Base-by-base conservation (phyloP, 2,797 vertebrate species). In the Onychomys torridus region DNA sequence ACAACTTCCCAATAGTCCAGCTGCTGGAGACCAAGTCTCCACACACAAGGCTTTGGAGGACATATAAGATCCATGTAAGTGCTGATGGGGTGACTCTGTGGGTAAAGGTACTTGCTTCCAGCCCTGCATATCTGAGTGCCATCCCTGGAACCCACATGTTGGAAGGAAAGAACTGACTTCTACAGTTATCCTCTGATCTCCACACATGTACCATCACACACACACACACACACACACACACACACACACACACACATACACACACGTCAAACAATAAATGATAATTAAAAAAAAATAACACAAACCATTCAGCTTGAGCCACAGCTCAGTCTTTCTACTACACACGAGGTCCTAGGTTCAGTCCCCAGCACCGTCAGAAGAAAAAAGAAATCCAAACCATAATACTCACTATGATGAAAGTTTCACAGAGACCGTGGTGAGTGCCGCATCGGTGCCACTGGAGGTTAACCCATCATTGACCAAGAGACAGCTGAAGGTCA, bases 401-500 rank as follows among this genome's bases (percentile, higher is more conserved):
- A 43, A 21, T 40, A n/a, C 2, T 67, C 61, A 79, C n/a, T 37
- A n/a, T 21, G 6, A 0, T 65, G 55, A 71, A 1, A 65, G 57
- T 19, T 14, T 25, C 40, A 52, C 13, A 49, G 77, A 34, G 40
- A 40, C 34, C 23, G 2, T 4, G 8, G 2, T 0, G 0, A 88
- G 63, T 34, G 43, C 29, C 59, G 4, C 23, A 11, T 17, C 17
- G 32, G 6, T 0, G 0, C 25, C 13, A 0, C 0, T 5, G 27
- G 19, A 29, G 16, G 59, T 0, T 13, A 63, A 25, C 17, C n/a
- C 40, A 52, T 52, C 10, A 8, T 46, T 9, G 5, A 27, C 2
- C 0, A 4, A 73, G 86, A 83, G n/a, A 67, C 40, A 52, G 34
- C 1, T 14, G 2, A 37, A 79, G 23, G 59, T 7, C 81, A 32